phyloP scores from a whole-genome alignment of 1,140 invertebrate species.

The Aphaenogaster floridana region DNA sequence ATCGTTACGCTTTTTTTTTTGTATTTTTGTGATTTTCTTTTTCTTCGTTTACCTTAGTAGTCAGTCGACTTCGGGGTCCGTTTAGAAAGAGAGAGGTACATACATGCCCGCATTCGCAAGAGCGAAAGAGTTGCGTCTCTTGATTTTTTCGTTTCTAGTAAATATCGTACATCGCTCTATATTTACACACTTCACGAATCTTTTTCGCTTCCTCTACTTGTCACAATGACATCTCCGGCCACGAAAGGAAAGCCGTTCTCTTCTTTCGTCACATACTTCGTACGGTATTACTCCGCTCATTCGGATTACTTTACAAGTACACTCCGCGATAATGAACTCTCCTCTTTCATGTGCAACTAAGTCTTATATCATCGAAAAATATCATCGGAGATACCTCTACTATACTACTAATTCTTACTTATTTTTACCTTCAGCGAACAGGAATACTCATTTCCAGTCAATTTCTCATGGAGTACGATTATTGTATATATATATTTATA shows the following conservation, averaged over 20 bases:
- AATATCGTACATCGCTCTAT: conserved; percentile 56
- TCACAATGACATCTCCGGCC: conserved; percentile 28
- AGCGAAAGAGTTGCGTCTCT: conserved; percentile 37
- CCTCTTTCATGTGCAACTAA: conserved; percentile 75
- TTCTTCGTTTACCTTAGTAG: conserved; percentile 55
- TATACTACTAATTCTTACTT: conserved; percentile 81
- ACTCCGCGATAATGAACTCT: conserved; percentile 43
- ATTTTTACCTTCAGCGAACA: conserved; percentile 81
- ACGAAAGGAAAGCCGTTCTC: conserved; percentile 9
- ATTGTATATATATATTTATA: conserved; percentile 37
- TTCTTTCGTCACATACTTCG: not conserved
- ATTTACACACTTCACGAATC: conserved; percentile 73
- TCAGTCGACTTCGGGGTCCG: conserved; percentile 52
- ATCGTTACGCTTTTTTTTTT: conserved; percentile 62
- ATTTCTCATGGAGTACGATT: conserved; percentile 78
- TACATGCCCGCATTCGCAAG: conserved; percentile 53
- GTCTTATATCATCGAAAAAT: conserved; percentile 84
- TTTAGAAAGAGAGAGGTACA: conserved; percentile 64
- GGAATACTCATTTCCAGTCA: conserved; percentile 84
- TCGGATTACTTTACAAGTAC: conserved; percentile 83
- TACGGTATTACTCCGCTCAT: conserved; percentile 25
- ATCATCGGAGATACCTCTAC: conserved; percentile 84
- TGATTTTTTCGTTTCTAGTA: conserved; percentile 41
- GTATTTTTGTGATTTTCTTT: conserved; percentile 45
- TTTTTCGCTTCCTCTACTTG: conserved; percentile 31